A percentile compares a stretch with the other conserved stretches of the same genome.
These are phyloP conservation scores for Lithophane leautieri DNA, from an alignment of 2,888 invertebrate genomes.

Conservation along the genomic window DNA sequence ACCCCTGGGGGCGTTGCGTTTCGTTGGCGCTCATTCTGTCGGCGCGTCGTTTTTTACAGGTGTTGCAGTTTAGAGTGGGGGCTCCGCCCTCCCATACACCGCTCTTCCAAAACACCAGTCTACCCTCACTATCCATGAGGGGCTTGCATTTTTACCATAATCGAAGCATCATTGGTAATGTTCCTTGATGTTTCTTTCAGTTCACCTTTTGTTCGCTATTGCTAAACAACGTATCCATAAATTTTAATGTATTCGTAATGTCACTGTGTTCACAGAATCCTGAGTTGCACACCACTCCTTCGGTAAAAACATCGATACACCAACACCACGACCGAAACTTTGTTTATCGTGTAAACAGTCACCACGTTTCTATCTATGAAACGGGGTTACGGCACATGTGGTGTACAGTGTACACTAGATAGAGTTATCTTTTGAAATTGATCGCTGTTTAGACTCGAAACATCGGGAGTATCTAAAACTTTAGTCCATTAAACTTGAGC, in stretches of 20 bases:
- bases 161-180: slow-evolving; percentile 45
- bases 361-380: slow-evolving; percentile 69
- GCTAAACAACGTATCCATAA: slow-evolving; percentile 17
- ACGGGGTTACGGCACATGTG: slow-evolving; percentile 76
- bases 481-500: slow-evolving; percentile 58
- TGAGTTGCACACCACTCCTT: slow-evolving; percentile 57
- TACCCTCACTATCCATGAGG: slow-evolving; percentile 87
- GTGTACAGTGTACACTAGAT: slow-evolving; percentile 65
- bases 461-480: slow-evolving; percentile 47
- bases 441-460: slow-evolving; percentile 65
- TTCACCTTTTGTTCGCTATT: slow-evolving; percentile 23
- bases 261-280: slow-evolving; percentile 66
- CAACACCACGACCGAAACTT: slow-evolving; percentile 69
- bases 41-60: slow-evolving; percentile 86
- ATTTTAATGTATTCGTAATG: slow-evolving; percentile 40
- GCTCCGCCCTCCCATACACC: slow-evolving; percentile 87
- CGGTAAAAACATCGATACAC: slow-evolving; percentile 68
- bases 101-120: slow-evolving; percentile 87
- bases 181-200: slow-evolving; percentile 16
- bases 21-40: slow-evolving; percentile 86
- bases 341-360: slow-evolving; percentile 77
- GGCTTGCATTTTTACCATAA: slow-evolving; percentile 70
- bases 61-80: slow-evolving; percentile 85
- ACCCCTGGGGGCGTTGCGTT: slow-evolving; percentile 80
- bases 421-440: slow-evolving; percentile 68